Percentiles rank a stretch among this genome's conserved stretches.
These are phyloP conservation scores for Chiridota heheva DNA, from an alignment of 35 echinoderm and acorn worm genomes.

Conservation along the genomic window DNA sequence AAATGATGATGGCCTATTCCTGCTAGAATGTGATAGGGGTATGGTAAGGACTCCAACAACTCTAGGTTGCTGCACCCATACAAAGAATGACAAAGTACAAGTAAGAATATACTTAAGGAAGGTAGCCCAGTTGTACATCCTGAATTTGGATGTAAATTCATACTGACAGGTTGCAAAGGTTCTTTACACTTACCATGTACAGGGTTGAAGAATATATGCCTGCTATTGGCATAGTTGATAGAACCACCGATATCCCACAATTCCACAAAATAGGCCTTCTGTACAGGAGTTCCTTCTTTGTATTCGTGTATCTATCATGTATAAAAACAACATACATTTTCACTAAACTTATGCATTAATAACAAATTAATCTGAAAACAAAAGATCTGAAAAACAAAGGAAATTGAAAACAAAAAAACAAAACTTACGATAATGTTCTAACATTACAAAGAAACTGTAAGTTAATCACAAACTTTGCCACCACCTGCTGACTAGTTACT, in stretches of 20 bases:
- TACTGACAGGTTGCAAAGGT: too few relatives aligned
- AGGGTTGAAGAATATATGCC: conserved; percentile 91
- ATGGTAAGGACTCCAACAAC: too few relatives aligned
- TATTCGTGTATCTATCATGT: conserved; percentile 91
- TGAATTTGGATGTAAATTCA: too few relatives aligned
- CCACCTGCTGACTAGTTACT: background rate
- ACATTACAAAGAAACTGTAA: background rate
- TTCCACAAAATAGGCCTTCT: conserved; percentile 88
- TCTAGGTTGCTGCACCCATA: too few relatives aligned
- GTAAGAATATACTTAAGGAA: too few relatives aligned
- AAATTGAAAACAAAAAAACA: background rate
- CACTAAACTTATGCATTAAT: background rate
- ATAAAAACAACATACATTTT: background rate
- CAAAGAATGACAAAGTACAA: too few relatives aligned
- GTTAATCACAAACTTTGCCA: background rate
- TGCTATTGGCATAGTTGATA: conserved; percentile 89
- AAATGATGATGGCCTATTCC: too few relatives aligned
- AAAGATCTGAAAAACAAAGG: background rate
- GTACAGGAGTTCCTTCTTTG: conserved; percentile 85
- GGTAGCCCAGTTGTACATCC: too few relatives aligned
- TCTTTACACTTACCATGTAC: conserved; percentile 84
- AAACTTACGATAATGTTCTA: background rate
- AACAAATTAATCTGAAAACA: background rate
- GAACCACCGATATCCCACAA: conserved; percentile 98
- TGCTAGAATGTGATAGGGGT: too few relatives aligned